These are phyloP conservation scores for Prietella phreatophila DNA, from an alignment of 2,113 vertebrate genomes.

Conservation along the genomic window DNA sequence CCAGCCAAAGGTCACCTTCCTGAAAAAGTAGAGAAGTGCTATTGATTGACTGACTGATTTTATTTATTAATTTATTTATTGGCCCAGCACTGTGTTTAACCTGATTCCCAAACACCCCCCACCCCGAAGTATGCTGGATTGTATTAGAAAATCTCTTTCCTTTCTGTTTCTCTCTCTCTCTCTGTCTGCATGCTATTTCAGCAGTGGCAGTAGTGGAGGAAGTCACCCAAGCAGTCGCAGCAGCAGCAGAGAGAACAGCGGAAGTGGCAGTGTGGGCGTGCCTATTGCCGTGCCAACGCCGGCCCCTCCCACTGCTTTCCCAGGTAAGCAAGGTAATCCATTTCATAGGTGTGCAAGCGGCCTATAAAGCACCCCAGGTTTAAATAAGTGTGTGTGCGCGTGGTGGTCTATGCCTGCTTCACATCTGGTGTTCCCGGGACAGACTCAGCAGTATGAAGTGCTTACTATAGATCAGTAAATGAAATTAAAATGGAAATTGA, in stretches of 20 bases:
- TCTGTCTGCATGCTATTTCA: slow-evolving; percentile 66
- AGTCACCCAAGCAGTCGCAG: slow-evolving; percentile 97
- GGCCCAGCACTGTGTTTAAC: neutral
- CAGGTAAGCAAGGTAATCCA: slow-evolving; percentile 77
- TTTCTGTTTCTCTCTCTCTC: slow-evolving; percentile 31
- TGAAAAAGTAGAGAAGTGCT: neutral
- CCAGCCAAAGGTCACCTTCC: slow-evolving; percentile 1
- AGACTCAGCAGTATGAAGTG: neutral
- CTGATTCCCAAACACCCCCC: neutral
- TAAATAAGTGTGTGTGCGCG: neutral
- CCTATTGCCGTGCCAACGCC: slow-evolving; percentile 96
- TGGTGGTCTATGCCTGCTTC: neutral
- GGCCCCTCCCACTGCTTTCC: slow-evolving; percentile 90
- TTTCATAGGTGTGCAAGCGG: neutral
- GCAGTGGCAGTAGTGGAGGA: slow-evolving; percentile 95
- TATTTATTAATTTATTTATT: neutral
- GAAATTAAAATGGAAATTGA: neutral
- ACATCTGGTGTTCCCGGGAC: neutral
- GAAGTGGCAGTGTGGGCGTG: slow-evolving; percentile 95
- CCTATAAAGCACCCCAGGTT: neutral
- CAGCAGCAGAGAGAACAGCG: slow-evolving; percentile 98
- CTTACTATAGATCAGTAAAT: neutral
- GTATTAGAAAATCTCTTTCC: slow-evolving; percentile 28
- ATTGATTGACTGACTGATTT: neutral
- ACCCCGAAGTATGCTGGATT: neutral